phyloP scores from a whole-genome alignment of 1,140 invertebrate genomes.

The Notospermus geniculatus region DNA sequence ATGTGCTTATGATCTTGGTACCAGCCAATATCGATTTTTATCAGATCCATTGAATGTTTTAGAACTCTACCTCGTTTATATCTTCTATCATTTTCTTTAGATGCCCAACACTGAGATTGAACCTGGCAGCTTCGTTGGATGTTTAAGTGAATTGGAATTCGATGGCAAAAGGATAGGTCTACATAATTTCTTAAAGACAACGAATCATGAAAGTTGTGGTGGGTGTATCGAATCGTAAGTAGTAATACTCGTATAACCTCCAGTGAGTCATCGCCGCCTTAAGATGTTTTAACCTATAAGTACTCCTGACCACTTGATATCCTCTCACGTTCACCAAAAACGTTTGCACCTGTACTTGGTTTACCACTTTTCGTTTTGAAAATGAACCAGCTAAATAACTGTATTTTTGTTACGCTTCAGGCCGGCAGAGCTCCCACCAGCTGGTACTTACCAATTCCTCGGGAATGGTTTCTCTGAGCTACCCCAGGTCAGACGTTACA shows the following conservation, averaged over 20 bases:
- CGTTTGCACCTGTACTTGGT: background rate
- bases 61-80: too few species aligned
- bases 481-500: conserved; percentile 64
- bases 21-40: too few species aligned
- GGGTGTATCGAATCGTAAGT: conserved; percentile 63
- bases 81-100: too few species aligned
- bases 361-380: background rate
- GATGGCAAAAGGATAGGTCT: conserved; percentile 78
- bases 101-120: background rate
- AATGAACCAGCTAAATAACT: background rate
- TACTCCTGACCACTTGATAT: background rate
- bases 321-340: background rate
- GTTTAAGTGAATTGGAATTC: conserved; percentile 73
- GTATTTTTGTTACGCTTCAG: conserved; percentile 51
- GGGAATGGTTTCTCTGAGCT: conserved; percentile 70
- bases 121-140: conserved; percentile 61
- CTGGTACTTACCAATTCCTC: conserved; percentile 66
- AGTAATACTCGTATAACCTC: background rate
- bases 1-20: too few species aligned
- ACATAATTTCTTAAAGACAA: conserved; percentile 75
- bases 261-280: background rate
- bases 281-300: background rate
- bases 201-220: conserved; percentile 56
- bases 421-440: conserved; percentile 59
- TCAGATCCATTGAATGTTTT: too few species aligned